Evolutionary conservation across 2,797 vertebrate species (phyloP).

Genomic region (Acanthurus lineatus): DNA sequence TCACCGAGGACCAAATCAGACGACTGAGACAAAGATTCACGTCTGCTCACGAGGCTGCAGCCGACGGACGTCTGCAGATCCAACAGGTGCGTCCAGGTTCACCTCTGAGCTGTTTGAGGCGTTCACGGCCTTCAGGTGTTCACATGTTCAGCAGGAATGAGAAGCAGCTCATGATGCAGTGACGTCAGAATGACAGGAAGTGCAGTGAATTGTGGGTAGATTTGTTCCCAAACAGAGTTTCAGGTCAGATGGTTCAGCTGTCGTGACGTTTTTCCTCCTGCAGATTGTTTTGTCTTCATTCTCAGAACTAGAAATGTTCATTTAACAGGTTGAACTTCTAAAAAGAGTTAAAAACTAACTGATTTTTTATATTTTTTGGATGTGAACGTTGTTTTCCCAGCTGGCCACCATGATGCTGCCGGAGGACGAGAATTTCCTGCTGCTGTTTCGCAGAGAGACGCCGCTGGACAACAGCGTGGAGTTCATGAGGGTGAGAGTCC

Average conservation of each 20-base stretch:
- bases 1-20: slow-evolving; percentile 81
- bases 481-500: slow-evolving; percentile 92
- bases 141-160: no score
- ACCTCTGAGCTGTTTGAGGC: not conserved
- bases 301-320: no score
- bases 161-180: no score
- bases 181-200: no score
- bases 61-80: slow-evolving; percentile 85
- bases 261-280: not conserved
- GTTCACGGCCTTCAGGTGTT: no score
- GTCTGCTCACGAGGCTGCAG: slow-evolving; percentile 62
- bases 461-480: slow-evolving; percentile 95
- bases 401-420: slow-evolving; percentile 89
- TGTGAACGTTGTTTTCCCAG: slow-evolving; percentile 66
- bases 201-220: no score
- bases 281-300: not conserved
- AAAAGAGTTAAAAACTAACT: not conserved
- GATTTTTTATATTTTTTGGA: no score
- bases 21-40: slow-evolving; percentile 83
- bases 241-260: not conserved
- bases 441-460: slow-evolving; percentile 92
- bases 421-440: slow-evolving; percentile 93
- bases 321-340: not conserved
- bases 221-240: not conserved
- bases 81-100: slow-evolving; percentile 84